These are phyloP conservation scores for Drosophila rhopaloa DNA, from an alignment of 1,140 invertebrate species.

Conservation along the genomic window DNA sequence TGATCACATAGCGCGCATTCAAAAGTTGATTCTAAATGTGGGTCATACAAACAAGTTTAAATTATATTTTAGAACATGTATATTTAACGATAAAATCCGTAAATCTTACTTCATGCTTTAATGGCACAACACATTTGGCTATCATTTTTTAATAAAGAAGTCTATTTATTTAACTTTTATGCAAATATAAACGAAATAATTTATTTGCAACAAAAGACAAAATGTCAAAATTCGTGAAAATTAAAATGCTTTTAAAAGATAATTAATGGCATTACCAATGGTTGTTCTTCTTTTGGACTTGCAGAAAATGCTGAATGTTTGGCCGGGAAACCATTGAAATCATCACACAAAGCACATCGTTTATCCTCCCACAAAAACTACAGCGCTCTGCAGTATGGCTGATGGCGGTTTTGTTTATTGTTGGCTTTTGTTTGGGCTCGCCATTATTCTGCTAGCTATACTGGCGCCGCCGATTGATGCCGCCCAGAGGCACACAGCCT, in stretches of 20 bases:
- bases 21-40: neutral
- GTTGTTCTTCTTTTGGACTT: constrained; percentile 15
- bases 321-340: constrained; percentile 30
- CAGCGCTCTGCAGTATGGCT: constrained; percentile 56
- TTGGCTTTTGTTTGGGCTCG: constrained; percentile 61
- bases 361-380: constrained; percentile 39
- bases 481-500: constrained; percentile 73
- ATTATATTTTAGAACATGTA: no score
- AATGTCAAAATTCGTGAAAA: no score
- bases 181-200: neutral
- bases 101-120: no score
- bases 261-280: constrained; percentile 10
- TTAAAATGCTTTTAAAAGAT: neutral
- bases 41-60: no score
- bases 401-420: constrained; percentile 54
- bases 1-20: neutral
- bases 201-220: no score
- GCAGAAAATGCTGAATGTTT: constrained; percentile 62
- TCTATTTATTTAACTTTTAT: neutral
- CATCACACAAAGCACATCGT: constrained; percentile 42
- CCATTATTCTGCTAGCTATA: constrained; percentile 58
- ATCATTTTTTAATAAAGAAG: neutral
- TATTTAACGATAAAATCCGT: no score
- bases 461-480: constrained; percentile 44
- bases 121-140: no score